Conservation (phyloP, 2,113 vertebrate genomes). For the Sprattus sprattus region DNA sequence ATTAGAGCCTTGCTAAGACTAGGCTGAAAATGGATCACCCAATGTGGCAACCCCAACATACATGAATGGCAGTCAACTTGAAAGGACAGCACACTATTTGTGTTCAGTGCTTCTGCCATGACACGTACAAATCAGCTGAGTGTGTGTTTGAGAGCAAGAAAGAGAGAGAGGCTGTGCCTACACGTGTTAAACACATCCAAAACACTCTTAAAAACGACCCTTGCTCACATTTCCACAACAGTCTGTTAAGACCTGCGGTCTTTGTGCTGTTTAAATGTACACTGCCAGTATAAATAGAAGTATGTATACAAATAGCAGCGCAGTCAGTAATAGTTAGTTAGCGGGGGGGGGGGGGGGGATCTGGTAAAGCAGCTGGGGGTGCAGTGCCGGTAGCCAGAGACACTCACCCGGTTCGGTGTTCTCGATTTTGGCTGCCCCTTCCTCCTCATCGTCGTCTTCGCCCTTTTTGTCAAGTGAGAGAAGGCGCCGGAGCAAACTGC, state of each 20-base stretch:
- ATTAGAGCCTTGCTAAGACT: neutral
- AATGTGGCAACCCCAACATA: neutral
- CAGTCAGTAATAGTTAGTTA: neutral
- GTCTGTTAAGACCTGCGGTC: neutral
- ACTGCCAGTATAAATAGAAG: neutral
- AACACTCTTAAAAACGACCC: neutral
- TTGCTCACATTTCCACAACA: neutral
- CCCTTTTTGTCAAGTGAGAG: constrained; percentile 44
- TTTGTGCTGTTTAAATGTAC: neutral
- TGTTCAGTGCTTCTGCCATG: neutral
- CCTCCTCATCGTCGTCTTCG: constrained; percentile 40
- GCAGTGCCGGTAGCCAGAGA: neutral
- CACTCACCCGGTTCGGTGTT: constrained; percentile 56
- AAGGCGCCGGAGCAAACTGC: constrained; percentile 53
- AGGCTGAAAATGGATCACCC: neutral
- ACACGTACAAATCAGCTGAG: neutral
- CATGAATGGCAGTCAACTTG: neutral
- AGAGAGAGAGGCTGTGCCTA: neutral
- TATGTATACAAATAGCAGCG: neutral
- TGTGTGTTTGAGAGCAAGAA: neutral
- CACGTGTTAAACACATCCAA: neutral
- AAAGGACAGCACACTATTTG: constrained; percentile 8
- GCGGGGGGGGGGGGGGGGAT: neutral
- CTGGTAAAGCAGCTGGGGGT: constrained; percentile 26
- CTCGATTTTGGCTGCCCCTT: constrained; percentile 35